Evolutionary conservation across 2,888 invertebrate species (phyloP), one percentile per base, ranked within the genome.

Genomic region (Parnassius apollo): DNA sequence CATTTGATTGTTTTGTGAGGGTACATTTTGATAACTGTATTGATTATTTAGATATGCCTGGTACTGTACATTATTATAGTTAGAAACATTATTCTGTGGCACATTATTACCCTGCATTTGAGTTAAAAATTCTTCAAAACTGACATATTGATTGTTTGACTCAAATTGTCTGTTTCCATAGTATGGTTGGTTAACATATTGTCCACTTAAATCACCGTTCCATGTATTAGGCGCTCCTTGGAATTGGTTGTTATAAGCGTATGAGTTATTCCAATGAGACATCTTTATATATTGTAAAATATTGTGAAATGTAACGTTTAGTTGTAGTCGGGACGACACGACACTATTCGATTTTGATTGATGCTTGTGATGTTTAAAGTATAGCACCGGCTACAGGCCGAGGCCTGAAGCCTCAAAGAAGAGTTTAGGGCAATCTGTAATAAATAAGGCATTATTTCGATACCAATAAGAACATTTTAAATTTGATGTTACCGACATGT

Each of bases 181-280:
- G 69, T 86, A 86, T n/a, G 75, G 66, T 72, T 85, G 87, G 70
- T 85, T 86, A 35, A 72, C 66, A 73, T 83, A 86, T 69, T 88
- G 88, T 53, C 73, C 69, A 69, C 83, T 87, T 51, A 75, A 72
- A 66, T 87, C 88, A 53, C 80, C 77, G 59, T 85, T 85, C 89
- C 90, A 91, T 54, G 72, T 72, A 62, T 77, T 80, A 54, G 77
- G 69, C 61, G 72, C 72, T 35, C 52, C 59, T 72, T 87, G 88
- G 70, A 85, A 85, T 64, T 88, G 89, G 71, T 84, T 84, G 66
- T 88, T 88, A 68, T 85, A 89, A 71, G 74, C 71, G 75, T 87
- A 88, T 53, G 87, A 80, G 68, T 87, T 89, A 74, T 91, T 91
- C 91, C 91, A 90, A 76, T 91, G 86, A 67, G 90, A 88, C 91